These are phyloP conservation scores for Tolmerus cingulatus DNA, from an alignment of 2,888 invertebrate species.

Conservation along the genomic window DNA sequence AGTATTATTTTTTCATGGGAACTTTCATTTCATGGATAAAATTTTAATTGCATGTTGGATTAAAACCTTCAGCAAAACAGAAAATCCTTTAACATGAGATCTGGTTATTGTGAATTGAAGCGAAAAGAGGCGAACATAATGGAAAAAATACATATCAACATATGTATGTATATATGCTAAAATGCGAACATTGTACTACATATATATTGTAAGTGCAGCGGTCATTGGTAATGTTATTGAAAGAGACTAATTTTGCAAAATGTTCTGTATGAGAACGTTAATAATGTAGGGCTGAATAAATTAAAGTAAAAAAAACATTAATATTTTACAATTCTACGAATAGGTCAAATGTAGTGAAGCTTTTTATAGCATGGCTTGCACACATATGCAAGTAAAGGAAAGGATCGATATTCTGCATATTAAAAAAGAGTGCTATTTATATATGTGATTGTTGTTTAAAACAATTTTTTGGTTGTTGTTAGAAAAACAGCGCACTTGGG, in stretches of 20 bases:
- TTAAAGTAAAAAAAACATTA: background rate
- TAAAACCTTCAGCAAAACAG: background rate
- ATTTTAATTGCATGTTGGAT: background rate
- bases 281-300: background rate
- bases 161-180: background rate
- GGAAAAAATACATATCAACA: background rate
- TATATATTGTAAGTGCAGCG: background rate
- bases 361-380: too few relatives aligned
- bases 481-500: too few relatives aligned
- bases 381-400: too few relatives aligned
- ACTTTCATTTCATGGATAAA: background rate
- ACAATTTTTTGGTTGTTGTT: too few relatives aligned
- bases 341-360: background rate
- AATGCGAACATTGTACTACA: background rate
- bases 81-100: background rate
- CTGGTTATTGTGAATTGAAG: background rate
- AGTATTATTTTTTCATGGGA: background rate
- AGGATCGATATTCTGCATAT: too few relatives aligned
- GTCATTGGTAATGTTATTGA: background rate
- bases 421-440: too few relatives aligned
- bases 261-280: background rate
- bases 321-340: background rate
- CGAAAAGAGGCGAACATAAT: background rate
- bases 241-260: background rate
- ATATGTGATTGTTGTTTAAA: too few relatives aligned